These are phyloP conservation scores for Cerastoderma edule DNA, from an alignment of 2,888 invertebrate species.

Conservation along the genomic window DNA sequence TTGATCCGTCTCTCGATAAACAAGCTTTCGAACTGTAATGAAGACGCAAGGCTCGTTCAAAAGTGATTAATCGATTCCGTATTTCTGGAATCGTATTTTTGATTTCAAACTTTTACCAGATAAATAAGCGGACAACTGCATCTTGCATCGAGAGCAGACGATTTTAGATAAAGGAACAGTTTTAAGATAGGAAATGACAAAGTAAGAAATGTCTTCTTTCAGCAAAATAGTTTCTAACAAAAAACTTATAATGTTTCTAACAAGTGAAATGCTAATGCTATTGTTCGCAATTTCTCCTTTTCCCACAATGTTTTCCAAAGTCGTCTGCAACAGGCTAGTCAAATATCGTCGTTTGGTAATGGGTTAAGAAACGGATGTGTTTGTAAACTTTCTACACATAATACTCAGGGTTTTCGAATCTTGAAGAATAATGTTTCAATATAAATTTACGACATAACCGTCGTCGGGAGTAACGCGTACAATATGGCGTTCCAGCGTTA, in stretches of 20 bases:
- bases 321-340: not conserved
- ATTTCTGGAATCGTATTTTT: not conserved
- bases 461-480: slow-evolving; percentile 41
- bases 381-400: slow-evolving; percentile 1
- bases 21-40: not conserved
- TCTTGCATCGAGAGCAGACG: not conserved
- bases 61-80: not conserved
- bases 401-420: no score
- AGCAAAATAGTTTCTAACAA: no score
- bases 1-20: not conserved
- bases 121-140: not conserved
- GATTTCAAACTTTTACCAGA: not conserved
- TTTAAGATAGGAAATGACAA: not conserved
- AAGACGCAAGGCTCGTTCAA: not conserved
- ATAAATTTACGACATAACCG: slow-evolving; percentile 21
- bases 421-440: no score
- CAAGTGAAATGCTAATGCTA: no score
- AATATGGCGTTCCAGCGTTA: slow-evolving; percentile 33
- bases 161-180: not conserved
- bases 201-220: no score
- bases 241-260: no score
- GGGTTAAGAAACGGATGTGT: not conserved
- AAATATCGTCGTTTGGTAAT: not conserved
- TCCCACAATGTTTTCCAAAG: not conserved
- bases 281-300: not conserved